Conservation (phyloP, 2,888 invertebrate species). For the Melinopterus prodromus region DNA sequence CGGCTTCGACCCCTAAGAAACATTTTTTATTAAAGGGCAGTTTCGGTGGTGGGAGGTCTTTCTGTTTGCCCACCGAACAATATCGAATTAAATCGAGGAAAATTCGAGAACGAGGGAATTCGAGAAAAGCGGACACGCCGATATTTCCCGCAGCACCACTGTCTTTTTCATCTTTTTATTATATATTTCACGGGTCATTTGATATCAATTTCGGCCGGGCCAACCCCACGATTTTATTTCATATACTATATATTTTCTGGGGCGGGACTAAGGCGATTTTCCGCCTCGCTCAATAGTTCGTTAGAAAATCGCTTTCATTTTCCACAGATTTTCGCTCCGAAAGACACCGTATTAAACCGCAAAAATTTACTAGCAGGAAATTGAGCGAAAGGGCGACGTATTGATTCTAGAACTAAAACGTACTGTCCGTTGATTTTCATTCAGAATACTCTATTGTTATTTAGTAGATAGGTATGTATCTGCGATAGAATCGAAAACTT, state of each 20-base stretch:
- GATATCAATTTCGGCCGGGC: conserved; percentile 36
- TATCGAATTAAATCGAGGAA: conserved; percentile 17
- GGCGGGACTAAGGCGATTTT: conserved; percentile 36
- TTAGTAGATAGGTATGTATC: too few relatives aligned
- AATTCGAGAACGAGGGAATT: conserved; percentile 1
- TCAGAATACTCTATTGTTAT: too few relatives aligned
- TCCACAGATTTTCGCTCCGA: conserved; percentile 27
- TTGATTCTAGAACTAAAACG: too few relatives aligned
- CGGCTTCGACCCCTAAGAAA: neutral
- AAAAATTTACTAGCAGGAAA: neutral
- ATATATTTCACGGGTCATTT: conserved; percentile 38
- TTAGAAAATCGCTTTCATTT: conserved; percentile 38
- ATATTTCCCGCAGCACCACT: neutral
- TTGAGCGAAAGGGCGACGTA: neutral
- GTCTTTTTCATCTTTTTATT: conserved; percentile 29
- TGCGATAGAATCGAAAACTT: too few relatives aligned
- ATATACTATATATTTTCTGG: conserved; percentile 30
- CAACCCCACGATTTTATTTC: conserved; percentile 37
- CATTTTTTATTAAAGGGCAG: neutral
- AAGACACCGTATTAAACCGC: neutral
- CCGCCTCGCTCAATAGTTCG: conserved; percentile 37
- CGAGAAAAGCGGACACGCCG: neutral
- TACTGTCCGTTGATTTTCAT: too few relatives aligned
- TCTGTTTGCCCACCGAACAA: conserved; percentile 11
- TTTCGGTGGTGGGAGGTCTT: neutral